Base-by-base conservation (phyloP, 2,888 invertebrate genomes). In the Diloba caeruleocephala region DNA sequence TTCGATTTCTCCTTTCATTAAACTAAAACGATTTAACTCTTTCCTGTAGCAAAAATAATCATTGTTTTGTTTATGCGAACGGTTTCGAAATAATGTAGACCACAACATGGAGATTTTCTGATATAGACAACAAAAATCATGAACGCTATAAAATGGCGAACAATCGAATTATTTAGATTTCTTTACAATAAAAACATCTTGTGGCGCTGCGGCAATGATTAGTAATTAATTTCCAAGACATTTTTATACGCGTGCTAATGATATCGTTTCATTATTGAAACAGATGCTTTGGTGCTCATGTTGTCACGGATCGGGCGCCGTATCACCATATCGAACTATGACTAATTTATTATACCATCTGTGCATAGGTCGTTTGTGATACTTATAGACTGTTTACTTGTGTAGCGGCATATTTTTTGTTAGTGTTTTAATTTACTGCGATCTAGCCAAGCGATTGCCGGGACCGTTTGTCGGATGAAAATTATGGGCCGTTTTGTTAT, bases 391-490 rank as follows among this genome's bases (percentile, higher is more conserved):
- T 58, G 64, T 71, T 63, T 62, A 36, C 53, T 53, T 23, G 44
- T 33, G 50, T 72, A 74, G 63, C 73, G 61, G 76, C 43, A 49
- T 32, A 52, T 73, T 76, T 78, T 77, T 76, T 72, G 51, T 56
- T 14, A 9, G 12, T 45, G 46, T 61, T 73, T 53, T 66, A 56
- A 58, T 53, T 56, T 61, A 63, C 31, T 28, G 52, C 39, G 59
- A 55, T 58, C 31, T 46, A 60, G 48, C 34, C 66, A 32, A 44
- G 33, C 38, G 43, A 59, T 71, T 41, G 29, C 15, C 54, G 50
- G 52, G 52, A 63, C 57, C 54, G 54, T 51, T 66, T 42, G 33
- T 37, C 49, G 29, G 54, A 53, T 46, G 28, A 41, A 42, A 60
- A 51, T 49, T 51, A 63, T 57, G 19, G 39, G 19, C 37, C 36